Conservation (phyloP, 35 echinoderm and acorn worm species). For the Stichopus chloronotus region DNA sequence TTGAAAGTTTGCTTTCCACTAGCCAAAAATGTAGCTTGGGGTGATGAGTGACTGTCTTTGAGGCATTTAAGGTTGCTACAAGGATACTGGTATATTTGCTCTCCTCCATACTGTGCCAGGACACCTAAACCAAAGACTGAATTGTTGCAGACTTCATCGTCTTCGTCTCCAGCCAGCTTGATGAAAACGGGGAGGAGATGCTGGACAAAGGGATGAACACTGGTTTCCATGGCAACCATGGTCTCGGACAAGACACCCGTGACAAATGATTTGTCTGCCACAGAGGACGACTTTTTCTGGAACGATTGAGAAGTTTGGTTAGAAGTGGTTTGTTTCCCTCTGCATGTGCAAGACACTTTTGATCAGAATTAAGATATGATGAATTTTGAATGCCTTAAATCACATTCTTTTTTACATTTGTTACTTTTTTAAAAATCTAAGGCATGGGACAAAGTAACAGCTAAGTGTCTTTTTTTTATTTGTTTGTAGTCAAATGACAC, state of each 20-base stretch:
- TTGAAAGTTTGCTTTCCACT: no score
- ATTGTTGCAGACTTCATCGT: slow-evolving; percentile 93
- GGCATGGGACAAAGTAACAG: no score
- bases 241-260: slow-evolving; percentile 86
- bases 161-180: slow-evolving; percentile 69
- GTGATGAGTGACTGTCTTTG: no score
- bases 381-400: background rate
- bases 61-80: background rate
- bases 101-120: slow-evolving; percentile 78
- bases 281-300: slow-evolving; percentile 83
- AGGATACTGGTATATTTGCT: slow-evolving; percentile 80
- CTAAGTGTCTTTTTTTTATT: no score
- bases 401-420: background rate
- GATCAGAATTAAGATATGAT: background rate
- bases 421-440: background rate
- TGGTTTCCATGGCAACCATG: slow-evolving; percentile 73
- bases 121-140: slow-evolving; percentile 91
- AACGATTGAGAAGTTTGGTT: background rate
- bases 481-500: no score
- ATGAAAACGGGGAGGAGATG: slow-evolving; percentile 83
- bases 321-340: no score
- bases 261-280: slow-evolving; percentile 92
- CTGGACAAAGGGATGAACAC: slow-evolving; percentile 69
- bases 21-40: no score
- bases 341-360: no score